A percentile compares a stretch with the other conserved stretches of the same genome.
These are phyloP conservation scores for Sphaeridia pumilis DNA, from an alignment of 2,888 invertebrate species.

Conservation along the genomic window DNA sequence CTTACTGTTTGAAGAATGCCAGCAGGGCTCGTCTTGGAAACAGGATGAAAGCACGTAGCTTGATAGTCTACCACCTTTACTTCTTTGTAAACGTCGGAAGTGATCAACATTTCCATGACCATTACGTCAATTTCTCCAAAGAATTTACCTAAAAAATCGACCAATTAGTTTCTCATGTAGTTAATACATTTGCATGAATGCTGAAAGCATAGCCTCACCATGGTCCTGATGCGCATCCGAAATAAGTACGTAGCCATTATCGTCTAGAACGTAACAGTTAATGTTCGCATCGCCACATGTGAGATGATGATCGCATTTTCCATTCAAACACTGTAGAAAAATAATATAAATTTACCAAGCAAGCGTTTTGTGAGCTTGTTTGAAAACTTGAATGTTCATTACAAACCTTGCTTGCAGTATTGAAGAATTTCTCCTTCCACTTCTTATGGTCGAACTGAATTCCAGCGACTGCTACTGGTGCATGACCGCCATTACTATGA, in stretches of 20 bases:
- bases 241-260: conserved; percentile 85
- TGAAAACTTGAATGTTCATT: no score
- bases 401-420: conserved; percentile 72
- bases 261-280: conserved; percentile 76
- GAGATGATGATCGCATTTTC: conserved; percentile 48
- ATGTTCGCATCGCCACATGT: conserved; percentile 71
- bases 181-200: neutral
- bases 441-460: conserved; percentile 74
- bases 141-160: conserved; percentile 46
- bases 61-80: conserved; percentile 80
- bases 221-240: conserved; percentile 77
- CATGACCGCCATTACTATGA: conserved; percentile 54
- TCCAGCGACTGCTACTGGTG: conserved; percentile 86
- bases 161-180: neutral
- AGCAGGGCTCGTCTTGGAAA: conserved; percentile 29
- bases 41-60: conserved; percentile 62
- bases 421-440: conserved; percentile 70
- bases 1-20: conserved; percentile 32
- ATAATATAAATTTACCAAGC: neutral
- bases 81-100: conserved; percentile 79
- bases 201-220: no score
- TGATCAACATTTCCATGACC: conserved; percentile 70
- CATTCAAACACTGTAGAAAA: conserved; percentile 25
- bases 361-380: no score
- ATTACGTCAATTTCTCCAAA: conserved; percentile 91